phyloP scores from a whole-genome alignment of 64 coral and sea anemone species.

The Exaiptasia diaphana region DNA sequence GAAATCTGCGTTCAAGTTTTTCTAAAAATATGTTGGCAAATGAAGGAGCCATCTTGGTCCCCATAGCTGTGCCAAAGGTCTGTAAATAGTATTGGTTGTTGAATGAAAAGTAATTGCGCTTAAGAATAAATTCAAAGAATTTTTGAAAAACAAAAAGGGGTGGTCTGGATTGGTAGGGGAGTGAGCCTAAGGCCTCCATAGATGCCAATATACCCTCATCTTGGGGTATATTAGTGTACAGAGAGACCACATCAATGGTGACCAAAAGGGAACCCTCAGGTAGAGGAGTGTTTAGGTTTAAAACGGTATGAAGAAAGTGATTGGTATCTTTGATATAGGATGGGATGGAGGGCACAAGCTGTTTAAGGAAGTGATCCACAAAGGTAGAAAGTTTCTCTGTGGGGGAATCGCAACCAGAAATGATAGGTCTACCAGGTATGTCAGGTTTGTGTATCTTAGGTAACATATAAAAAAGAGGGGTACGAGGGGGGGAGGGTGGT shows the following conservation, averaged over 20 bases:
- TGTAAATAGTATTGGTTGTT: neutral
- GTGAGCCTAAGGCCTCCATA: neutral
- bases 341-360: neutral
- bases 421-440: conserved; percentile 4
- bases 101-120: neutral
- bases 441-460: conserved; percentile 36
- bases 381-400: conserved; percentile 6
- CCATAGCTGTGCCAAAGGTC: neutral
- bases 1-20: neutral
- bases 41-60: neutral
- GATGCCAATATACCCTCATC: neutral
- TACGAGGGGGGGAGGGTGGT: neutral
- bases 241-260: conserved; percentile 2
- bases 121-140: neutral
- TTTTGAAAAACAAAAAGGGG: neutral
- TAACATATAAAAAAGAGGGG: conserved; percentile 12
- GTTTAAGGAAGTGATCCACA: conserved; percentile 14
- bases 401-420: conserved; percentile 8
- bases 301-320: neutral
- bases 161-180: neutral
- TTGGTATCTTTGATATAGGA: conserved; percentile 27
- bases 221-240: conserved; percentile 26
- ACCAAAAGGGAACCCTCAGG: neutral
- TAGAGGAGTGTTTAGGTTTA: neutral
- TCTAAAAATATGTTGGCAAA: neutral